phyloP scores from a whole-genome alignment of 2,888 invertebrate species.

The Aporophyla lueneburgensis region DNA sequence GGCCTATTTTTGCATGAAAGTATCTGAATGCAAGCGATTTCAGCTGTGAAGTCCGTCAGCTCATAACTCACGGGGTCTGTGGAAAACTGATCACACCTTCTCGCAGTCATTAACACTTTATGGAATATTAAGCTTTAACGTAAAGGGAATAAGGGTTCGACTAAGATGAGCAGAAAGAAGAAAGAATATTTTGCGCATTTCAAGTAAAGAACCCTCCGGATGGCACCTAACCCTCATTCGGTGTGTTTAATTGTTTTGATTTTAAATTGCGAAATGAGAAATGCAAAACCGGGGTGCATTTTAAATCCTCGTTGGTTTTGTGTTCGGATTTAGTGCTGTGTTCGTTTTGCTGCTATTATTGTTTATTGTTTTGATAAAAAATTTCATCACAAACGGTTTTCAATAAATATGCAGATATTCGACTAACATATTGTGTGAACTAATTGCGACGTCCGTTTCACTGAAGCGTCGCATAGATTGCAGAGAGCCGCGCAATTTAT shows the following conservation, averaged over 20 bases:
- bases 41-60: slow-evolving; percentile 82
- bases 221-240: slow-evolving; percentile 80
- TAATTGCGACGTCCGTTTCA: slow-evolving; percentile 77
- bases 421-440: slow-evolving; percentile 74
- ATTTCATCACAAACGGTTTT: slow-evolving; percentile 62
- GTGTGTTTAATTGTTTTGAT: slow-evolving; percentile 88
- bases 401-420: slow-evolving; percentile 80
- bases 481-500: slow-evolving; percentile 72
- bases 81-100: slow-evolving; percentile 79
- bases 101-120: slow-evolving; percentile 55
- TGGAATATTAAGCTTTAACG: slow-evolving; percentile 70
- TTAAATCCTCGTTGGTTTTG: slow-evolving; percentile 69
- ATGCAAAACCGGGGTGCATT: slow-evolving; percentile 82
- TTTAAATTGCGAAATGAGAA: slow-evolving; percentile 82
- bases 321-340: slow-evolving; percentile 38
- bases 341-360: slow-evolving; percentile 52
- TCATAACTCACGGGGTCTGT: slow-evolving; percentile 83
- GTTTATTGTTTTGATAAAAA: slow-evolving; percentile 60
- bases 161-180: slow-evolving; percentile 43
- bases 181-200: slow-evolving; percentile 78
- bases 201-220: slow-evolving; percentile 82
- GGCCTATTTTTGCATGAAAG: slow-evolving; percentile 78
- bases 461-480: slow-evolving; percentile 72
- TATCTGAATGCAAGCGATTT: slow-evolving; percentile 77
- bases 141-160: slow-evolving; percentile 51